A percentile compares a stretch with the other conserved stretches of the same genome.
Evolutionary conservation across 2,113 vertebrate genomes (phyloP).

Genomic region (Macquaria australasica): DNA sequence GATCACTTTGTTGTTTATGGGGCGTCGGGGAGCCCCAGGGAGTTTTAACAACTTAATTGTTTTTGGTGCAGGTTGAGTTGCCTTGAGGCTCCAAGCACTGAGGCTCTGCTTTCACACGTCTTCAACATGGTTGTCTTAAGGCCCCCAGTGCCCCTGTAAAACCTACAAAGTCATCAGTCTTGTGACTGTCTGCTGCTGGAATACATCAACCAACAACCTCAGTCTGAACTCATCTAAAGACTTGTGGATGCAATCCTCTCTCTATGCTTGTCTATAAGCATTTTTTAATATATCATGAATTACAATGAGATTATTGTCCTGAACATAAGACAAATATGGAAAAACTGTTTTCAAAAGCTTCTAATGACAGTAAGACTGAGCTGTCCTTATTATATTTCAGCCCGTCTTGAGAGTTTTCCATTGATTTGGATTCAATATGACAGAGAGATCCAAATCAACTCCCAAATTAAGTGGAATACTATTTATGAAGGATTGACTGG

Average conservation of each 20-base stretch:
- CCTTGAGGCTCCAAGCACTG: conserved; percentile 26
- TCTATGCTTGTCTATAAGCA: background rate
- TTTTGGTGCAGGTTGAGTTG: conserved; percentile 59
- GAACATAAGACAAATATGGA: background rate
- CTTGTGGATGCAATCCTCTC: background rate
- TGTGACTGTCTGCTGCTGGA: conserved; percentile 34
- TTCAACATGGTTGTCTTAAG: conserved; percentile 47
- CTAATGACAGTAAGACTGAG: background rate
- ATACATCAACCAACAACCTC: conserved; percentile 17
- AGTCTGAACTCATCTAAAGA: conserved; percentile 3
- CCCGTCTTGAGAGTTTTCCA: background rate
- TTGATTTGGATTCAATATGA: background rate
- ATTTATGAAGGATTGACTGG: background rate
- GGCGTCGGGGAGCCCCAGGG: conserved; percentile 45
- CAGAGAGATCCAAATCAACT: background rate
- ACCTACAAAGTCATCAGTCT: conserved; percentile 55
- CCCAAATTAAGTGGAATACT: background rate
- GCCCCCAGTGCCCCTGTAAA: conserved; percentile 40
- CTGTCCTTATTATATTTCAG: background rate
- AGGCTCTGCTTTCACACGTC: conserved; percentile 63
- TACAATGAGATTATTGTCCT: background rate
- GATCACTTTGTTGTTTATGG: conserved; percentile 74
- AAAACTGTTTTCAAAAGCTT: background rate
- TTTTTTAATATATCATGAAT: background rate
- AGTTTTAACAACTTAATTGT: conserved; percentile 71